Evolutionary conservation across 1,140 invertebrate genomes (phyloP), one percentile per base, ranked within the genome.

Genomic region (Ceratosolen fusciceps): DNA sequence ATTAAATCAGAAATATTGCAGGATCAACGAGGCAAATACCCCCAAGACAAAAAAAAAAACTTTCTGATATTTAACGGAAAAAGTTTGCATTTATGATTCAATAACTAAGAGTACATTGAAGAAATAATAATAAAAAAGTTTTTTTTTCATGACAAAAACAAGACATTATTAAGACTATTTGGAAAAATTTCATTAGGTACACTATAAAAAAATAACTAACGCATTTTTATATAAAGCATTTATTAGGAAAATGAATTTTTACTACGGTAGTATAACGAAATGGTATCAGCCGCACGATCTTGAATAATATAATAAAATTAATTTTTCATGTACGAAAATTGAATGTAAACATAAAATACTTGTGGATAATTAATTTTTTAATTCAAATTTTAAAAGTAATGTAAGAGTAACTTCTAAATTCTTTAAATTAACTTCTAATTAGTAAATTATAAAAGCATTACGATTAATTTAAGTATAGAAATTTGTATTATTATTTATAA

Each of bases 91-190:
- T 73, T 73, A 73, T 54, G 14, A 24, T n/a, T 39, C 26, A 43
- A n/a, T n/a, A n/a, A n/a, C n/a, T n/a, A n/a, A n/a, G n/a, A n/a
- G n/a, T n/a, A n/a, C n/a, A n/a, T n/a, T n/a, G n/a, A n/a, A n/a
- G n/a, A n/a, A n/a, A n/a, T n/a, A n/a, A n/a, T n/a, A n/a, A n/a
- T 37, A 39, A 82, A 77, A 75, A 43, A 65, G 74, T 67, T 79
- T 79, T 79, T n/a, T 77, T 79, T 71, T 80, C 67, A 71, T 80
- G 31, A 34, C 56, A 19, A 76, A 74, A 76, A 49, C 70, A 47
- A 65, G n/a, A n/a, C 37, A 56, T 26, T 31, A 80, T 60, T 29
- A 82, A 65, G 7, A 5, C 67, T 7, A 43, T 77, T 77, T 73
- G 74, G 72, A 74, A 71, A 62, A 76, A 76, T 68, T 12, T 16